Conservation (phyloP, 1,140 invertebrate species). For the Battus philenor region DNA sequence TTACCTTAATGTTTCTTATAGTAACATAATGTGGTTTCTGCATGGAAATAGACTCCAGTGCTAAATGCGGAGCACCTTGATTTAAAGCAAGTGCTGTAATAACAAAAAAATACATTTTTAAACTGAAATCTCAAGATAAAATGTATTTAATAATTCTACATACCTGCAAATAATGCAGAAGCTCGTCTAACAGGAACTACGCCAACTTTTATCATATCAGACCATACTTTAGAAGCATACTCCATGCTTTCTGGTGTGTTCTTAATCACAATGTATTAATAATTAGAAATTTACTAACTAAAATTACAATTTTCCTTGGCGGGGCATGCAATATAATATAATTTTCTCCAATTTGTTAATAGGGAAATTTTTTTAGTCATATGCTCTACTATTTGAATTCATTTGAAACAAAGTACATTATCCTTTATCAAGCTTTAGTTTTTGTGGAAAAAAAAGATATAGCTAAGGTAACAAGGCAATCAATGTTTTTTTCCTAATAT, state of each 20-base stretch:
- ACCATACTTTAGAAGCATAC: slow-evolving; percentile 79
- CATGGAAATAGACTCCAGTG: slow-evolving; percentile 80
- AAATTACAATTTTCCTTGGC: too few species aligned
- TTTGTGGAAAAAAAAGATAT: too few species aligned
- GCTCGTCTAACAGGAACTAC: slow-evolving; percentile 78
- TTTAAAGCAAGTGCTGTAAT: slow-evolving; percentile 80
- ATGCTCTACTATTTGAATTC: too few species aligned
- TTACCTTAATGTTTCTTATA: slow-evolving; percentile 81
- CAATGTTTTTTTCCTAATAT: too few species aligned
- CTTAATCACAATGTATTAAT: slow-evolving; percentile 74
- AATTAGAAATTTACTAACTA: too few species aligned
- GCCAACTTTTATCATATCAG: slow-evolving; percentile 75
- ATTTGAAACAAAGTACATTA: too few species aligned
- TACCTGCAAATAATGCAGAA: slow-evolving; percentile 78
- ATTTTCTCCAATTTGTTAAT: too few species aligned
- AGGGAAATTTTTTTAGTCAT: too few species aligned
- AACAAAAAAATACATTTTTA: slow-evolving; percentile 45
- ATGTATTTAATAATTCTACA: slow-evolving; percentile 15
- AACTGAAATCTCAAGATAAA: too few species aligned
- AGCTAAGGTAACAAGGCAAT: too few species aligned
- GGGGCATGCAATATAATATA: too few species aligned
- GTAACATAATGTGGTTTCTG: slow-evolving; percentile 79
- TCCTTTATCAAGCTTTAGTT: too few species aligned
- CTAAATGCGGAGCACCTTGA: slow-evolving; percentile 80
- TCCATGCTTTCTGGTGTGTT: slow-evolving; percentile 83